A percentile compares a stretch with the other conserved stretches of the same genome.
Conservation (phyloP, 1,140 invertebrate genomes). For the Eupeodes corollae region DNA sequence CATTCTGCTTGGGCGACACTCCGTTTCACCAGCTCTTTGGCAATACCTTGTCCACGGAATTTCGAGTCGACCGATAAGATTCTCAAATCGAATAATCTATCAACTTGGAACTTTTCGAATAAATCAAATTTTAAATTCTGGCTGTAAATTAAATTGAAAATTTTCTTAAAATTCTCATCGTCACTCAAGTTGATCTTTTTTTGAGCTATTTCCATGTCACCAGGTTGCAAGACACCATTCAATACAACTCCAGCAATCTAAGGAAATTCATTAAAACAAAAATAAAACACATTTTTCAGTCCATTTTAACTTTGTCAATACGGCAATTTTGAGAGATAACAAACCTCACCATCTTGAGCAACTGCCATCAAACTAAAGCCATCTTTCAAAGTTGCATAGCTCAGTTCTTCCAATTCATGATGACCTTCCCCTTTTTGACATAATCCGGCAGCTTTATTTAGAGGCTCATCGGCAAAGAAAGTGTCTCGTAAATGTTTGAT, state of each 20-base stretch:
- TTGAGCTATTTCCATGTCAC: slow-evolving; percentile 46
- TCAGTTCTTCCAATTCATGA: slow-evolving; percentile 59
- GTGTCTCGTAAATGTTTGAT: slow-evolving; percentile 55
- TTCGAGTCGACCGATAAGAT: slow-evolving; percentile 62
- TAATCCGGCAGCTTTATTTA: slow-evolving; percentile 61
- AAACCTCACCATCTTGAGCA: slow-evolving; percentile 47
- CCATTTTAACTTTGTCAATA: background rate
- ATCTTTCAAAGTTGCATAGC: slow-evolving; percentile 54
- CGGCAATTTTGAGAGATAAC: slow-evolving; percentile 7
- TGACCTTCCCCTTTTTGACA: slow-evolving; percentile 55
- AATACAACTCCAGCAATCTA: slow-evolving; percentile 55
- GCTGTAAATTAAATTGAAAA: slow-evolving; percentile 52
- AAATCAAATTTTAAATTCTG: slow-evolving; percentile 50
- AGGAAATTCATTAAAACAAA: background rate
- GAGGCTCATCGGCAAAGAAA: slow-evolving; percentile 69
- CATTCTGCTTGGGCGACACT: slow-evolving; percentile 53
- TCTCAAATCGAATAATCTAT: slow-evolving; percentile 64
- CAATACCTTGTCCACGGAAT: slow-evolving; percentile 57
- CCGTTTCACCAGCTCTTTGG: slow-evolving; percentile 52
- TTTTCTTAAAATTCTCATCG: slow-evolving; percentile 52
- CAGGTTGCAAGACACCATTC: slow-evolving; percentile 48
- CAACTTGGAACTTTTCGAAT: slow-evolving; percentile 51
- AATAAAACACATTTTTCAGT: background rate
- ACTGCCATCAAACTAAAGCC: slow-evolving; percentile 59
- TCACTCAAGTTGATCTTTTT: slow-evolving; percentile 44